These are phyloP conservation scores for Rhysida immarginata DNA, from an alignment of 1,140 invertebrate genomes.

Conservation along the genomic window DNA sequence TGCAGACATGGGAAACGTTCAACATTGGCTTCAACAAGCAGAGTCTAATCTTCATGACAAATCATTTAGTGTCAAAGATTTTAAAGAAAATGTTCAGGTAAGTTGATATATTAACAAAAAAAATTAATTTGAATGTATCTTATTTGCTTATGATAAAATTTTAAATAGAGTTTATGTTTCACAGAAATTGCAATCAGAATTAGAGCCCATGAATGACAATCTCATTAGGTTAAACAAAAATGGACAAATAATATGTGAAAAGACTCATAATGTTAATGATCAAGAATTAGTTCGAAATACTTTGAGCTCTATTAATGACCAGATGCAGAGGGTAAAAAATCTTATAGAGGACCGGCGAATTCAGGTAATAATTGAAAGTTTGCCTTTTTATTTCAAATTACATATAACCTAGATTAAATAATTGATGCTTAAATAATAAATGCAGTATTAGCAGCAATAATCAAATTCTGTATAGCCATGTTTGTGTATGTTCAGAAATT, in stretches of 20 bases:
- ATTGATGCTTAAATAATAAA: too few relatives aligned
- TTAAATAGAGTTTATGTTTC: not conserved
- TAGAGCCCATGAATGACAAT: conserved; percentile 51
- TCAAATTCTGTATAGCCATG: too few relatives aligned
- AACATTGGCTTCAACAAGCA: conserved; percentile 61
- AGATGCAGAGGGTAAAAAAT: conserved; percentile 52
- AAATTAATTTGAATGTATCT: not conserved
- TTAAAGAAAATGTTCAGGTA: conserved; percentile 52
- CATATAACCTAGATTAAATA: too few relatives aligned
- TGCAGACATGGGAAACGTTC: conserved; percentile 58
- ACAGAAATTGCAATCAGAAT: conserved; percentile 55
- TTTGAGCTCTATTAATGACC: conserved; percentile 53
- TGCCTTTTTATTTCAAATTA: too few relatives aligned
- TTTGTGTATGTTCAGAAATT: too few relatives aligned
- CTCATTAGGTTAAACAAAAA: conserved; percentile 60
- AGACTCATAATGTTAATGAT: conserved; percentile 57
- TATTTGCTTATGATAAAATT: not conserved
- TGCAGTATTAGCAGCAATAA: too few relatives aligned
- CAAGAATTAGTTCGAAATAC: conserved; percentile 56
- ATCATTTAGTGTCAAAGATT: conserved; percentile 51
- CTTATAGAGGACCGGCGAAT: conserved; percentile 67
- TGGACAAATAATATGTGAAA: conserved; percentile 58
- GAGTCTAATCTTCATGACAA: conserved; percentile 68
- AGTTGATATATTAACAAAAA: conserved; percentile 6
- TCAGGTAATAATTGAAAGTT: conserved; percentile 25